These are phyloP conservation scores for Zoanthus sociatus DNA, from an alignment of 92 coral and sea anemone species.

Conservation along the genomic window DNA sequence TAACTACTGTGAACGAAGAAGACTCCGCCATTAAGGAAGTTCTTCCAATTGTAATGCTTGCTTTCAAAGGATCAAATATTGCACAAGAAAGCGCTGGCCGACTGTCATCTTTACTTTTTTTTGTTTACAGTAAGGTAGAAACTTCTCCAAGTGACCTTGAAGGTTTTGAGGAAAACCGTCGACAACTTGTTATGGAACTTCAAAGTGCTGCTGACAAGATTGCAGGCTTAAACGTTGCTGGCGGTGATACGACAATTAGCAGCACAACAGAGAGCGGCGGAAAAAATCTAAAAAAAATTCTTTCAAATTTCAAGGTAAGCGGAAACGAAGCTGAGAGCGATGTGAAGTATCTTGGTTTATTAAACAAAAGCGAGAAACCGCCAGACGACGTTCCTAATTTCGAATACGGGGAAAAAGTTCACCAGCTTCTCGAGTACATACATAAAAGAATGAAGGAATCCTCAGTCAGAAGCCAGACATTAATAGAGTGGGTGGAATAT, in stretches of 20 bases:
- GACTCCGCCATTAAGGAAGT: constrained; percentile 23
- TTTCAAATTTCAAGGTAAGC: constrained; percentile 14
- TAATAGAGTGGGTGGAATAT: constrained; percentile 20
- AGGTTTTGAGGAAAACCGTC: constrained; percentile 33
- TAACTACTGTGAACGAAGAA: constrained; percentile 26
- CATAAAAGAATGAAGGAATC: constrained; percentile 10
- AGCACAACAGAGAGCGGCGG: neutral
- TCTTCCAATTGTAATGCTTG: constrained; percentile 24
- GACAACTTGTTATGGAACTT: constrained; percentile 32
- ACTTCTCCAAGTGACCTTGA: constrained; percentile 10
- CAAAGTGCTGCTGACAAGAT: constrained; percentile 26
- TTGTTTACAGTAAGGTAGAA: constrained; percentile 23
- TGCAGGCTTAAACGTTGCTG: constrained; percentile 27
- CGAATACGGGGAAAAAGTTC: constrained; percentile 30
- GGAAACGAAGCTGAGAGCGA: constrained; percentile 8
- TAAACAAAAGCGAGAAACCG: constrained; percentile 25
- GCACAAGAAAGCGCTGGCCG: constrained; percentile 36
- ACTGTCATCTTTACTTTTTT: constrained; percentile 13
- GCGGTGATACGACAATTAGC: neutral
- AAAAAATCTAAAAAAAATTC: neutral
- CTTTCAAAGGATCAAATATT: constrained; percentile 22
- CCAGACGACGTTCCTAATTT: constrained; percentile 26
- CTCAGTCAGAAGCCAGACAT: neutral
- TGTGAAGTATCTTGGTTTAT: constrained; percentile 23
- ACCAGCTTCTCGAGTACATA: constrained; percentile 17